A percentile compares a stretch with the other conserved stretches of the same genome.
These are phyloP conservation scores for Hippopotamus amphibius DNA, from an alignment of 2,113 vertebrate species.

Conservation along the genomic window DNA sequence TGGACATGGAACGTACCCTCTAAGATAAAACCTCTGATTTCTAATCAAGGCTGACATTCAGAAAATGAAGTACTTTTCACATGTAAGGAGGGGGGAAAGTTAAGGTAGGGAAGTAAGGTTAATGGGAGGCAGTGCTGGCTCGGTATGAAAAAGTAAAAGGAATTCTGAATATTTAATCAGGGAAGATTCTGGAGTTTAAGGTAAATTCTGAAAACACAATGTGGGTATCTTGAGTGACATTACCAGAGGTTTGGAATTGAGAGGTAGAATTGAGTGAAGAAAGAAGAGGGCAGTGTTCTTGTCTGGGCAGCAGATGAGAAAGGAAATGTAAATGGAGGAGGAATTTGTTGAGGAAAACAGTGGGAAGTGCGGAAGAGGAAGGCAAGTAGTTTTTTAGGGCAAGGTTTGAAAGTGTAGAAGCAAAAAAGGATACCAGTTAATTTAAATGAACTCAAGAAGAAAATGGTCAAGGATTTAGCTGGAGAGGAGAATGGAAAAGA, in stretches of 20 bases:
- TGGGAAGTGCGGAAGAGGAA: not conserved
- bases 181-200: not conserved
- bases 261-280: not conserved
- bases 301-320: not conserved
- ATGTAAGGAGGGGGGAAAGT: not conserved
- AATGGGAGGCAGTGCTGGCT: not conserved
- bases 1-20: not conserved
- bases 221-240: not conserved
- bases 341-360: not conserved
- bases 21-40: not conserved
- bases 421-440: not conserved
- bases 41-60: not conserved
- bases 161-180: conserved; percentile 5
- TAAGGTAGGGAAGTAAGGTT: not conserved
- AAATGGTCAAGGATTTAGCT: conserved; percentile 17
- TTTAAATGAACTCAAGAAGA: conserved; percentile 6
- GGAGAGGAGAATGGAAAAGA: conserved; percentile 16
- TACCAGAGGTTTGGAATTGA: not conserved
- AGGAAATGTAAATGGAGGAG: not conserved
- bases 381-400: not conserved
- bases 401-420: not conserved
- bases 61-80: conserved; percentile 32
- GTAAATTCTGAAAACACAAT: conserved; percentile 39
- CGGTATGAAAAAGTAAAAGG: not conserved
- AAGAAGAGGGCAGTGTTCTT: not conserved